phyloP scores from a whole-genome alignment of 2,888 invertebrate genomes.

The Diabrotica balteata region DNA sequence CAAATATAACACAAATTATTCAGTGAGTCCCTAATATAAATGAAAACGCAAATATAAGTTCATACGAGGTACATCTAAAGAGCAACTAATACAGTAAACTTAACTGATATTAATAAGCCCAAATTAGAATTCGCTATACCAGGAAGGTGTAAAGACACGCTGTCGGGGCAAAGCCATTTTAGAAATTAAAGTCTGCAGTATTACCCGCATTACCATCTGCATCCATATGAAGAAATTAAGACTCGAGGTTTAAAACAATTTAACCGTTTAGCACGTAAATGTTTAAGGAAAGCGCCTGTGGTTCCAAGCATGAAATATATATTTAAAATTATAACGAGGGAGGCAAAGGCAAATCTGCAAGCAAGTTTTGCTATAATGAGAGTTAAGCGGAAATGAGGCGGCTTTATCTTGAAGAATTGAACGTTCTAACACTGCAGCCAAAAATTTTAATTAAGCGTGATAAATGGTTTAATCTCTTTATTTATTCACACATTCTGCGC shows the following conservation, averaged over 20 bases:
- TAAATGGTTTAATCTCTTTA: conserved; percentile 21
- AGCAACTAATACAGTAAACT: neutral
- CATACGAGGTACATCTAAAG: no score
- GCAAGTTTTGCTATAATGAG: conserved; percentile 29
- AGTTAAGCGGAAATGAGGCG: conserved; percentile 25
- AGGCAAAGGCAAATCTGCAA: conserved; percentile 24
- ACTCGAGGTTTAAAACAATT: conserved; percentile 36
- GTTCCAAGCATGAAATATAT: conserved; percentile 31
- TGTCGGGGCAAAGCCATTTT: conserved; percentile 20
- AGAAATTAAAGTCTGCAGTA: conserved; percentile 27
- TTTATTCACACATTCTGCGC: neutral
- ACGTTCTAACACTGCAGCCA: conserved; percentile 8
- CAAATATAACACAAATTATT: neutral
- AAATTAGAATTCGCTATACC: conserved; percentile 17
- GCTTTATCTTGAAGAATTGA: conserved; percentile 27
- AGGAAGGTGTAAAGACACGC: conserved; percentile 19
- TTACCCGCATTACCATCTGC: conserved; percentile 37
- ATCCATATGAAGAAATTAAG: conserved; percentile 41
- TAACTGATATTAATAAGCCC: neutral
- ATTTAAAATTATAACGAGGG: conserved; percentile 36
- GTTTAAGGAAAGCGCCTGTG: conserved; percentile 32
- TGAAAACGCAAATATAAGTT: neutral
- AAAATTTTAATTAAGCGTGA: conserved; percentile 25
- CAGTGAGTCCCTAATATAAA: neutral
- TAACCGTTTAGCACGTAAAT: conserved; percentile 37